Evolutionary conservation across 1,140 invertebrate species (phyloP), one percentile per base, ranked within the genome.

Genomic region (Sipha flava): DNA sequence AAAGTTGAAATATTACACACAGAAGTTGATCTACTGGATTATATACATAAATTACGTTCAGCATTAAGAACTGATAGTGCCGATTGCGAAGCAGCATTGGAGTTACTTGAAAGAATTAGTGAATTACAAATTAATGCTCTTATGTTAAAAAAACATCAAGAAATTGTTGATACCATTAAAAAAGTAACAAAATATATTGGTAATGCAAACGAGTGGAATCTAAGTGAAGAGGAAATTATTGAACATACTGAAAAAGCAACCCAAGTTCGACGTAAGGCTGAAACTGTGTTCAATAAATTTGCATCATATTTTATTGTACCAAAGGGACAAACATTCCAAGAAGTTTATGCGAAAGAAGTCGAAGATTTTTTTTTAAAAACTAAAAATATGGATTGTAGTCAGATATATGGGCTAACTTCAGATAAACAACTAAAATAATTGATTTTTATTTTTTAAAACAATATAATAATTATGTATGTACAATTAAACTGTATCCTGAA

Each of bases 81-180:
- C 1, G 89, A 93, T 84, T 87, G 89, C 1, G 89, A 92, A 31
- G 81, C 88, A 79, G 90, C 88, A 83, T 85, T 92, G 43, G 85
- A 88, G 52, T 84, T 86, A 1, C 88, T 92, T 86, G 88, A 90
- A 79, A 88, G 88, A 81, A 85, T 92, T 62, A 85, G 90, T 83
- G 87, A 89, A 14, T 84, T 95, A 57, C 87, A 91, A 18, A 85
- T 95, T 12, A 91, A 90, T 80, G 88, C 91, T 23, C 83, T 95
- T 3, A 94, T 95, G 91, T 85, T 96, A 34, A 90, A 95, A 82
- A 95, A 95, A 82, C 92, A 96, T 87, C 91, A 94, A 0, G 89
- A 92, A 77, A 90, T 94, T 80, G 89, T 96, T 73, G 90, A 93
- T 83, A 95, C 91, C 2, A 87, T 93, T 37, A 91, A 91, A 82